Conservation (phyloP, 2,797 vertebrate genomes). For the Phylloscopus collybita region DNA sequence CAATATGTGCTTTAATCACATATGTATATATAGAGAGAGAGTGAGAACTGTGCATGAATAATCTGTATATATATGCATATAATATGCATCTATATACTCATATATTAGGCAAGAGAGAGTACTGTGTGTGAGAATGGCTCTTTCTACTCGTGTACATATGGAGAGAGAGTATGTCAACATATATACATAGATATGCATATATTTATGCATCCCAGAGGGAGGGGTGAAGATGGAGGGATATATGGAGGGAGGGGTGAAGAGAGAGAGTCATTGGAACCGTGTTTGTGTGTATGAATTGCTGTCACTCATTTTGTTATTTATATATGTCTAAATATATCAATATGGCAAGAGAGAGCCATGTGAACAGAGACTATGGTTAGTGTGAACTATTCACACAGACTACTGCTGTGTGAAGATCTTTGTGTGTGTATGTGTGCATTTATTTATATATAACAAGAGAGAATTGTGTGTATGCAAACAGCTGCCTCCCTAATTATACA, state of each 20-base stretch:
- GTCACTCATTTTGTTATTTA: neutral
- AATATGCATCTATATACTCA: neutral
- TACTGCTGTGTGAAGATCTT: neutral
- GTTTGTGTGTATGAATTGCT: neutral
- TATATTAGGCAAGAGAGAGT: neutral
- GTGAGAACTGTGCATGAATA: neutral
- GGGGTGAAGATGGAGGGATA: fast-evolving
- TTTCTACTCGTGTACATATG: neutral
- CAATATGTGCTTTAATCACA: neutral
- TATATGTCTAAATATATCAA: neutral
- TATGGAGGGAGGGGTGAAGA: fast-evolving
- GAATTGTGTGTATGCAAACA: neutral
- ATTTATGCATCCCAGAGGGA: neutral
- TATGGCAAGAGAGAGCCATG: neutral
- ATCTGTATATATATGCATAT: too few relatives aligned
- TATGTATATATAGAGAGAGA: neutral
- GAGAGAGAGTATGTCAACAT: neutral
- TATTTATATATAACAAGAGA: neutral
- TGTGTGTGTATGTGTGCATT: neutral
- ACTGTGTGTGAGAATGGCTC: neutral
- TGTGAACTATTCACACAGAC: neutral
- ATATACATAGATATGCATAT: neutral
- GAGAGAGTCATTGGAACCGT: neutral
- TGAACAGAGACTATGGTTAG: neutral
- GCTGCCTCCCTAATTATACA: neutral